Base-by-base conservation (phyloP, 2,888 invertebrate genomes). In the Brachypalpus laphriformis region DNA sequence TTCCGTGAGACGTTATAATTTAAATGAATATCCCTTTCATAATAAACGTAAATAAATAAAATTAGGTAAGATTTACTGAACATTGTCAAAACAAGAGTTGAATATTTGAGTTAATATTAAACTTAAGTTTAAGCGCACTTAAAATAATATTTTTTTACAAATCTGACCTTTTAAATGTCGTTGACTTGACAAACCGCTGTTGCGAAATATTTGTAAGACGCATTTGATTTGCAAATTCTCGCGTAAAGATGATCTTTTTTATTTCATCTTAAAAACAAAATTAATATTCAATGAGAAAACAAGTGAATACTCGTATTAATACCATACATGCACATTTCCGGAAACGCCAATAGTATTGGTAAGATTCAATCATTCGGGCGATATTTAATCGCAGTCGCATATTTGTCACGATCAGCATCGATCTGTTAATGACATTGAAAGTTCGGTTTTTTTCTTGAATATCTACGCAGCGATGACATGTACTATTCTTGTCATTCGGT, bases 351-450 rank as follows among this genome's bases (percentile, higher is more conserved):
- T 49, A 5, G 47, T 9, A 0, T 47, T 51, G 2, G 51, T 40
- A n/a, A 40, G 14, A 40, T 51, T 51, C 7, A 51, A n/a, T 54
- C 31, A 16, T 8, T 28, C 16, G 31, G 16, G 31, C 28, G 31
- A 54, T 16, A 54, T 54, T 54, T 22, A 6, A 25, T 49, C 49
- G n/a, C 22, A 49, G 22, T 25, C 22, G 22, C 22, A 2, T n/a
- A 49, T 22, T 51, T 51, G 51, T 51, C 49, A 16, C 20, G 14
- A 14, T 28, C 54, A 8, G 14, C 54, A 54, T 54, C 16, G 14
- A 54, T 54, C 16, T 54, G 28, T 54, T 54, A 31, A 31, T 54
- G 54, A 31, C 54, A 54, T 54, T 54, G 54, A 54, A 31, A 34
- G n/a, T 18, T 47, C 7, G 11, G 28, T 22, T 47, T 34, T 34